Conservation (phyloP, 2,113 vertebrate genomes). For the Cavia porcellus region DNA sequence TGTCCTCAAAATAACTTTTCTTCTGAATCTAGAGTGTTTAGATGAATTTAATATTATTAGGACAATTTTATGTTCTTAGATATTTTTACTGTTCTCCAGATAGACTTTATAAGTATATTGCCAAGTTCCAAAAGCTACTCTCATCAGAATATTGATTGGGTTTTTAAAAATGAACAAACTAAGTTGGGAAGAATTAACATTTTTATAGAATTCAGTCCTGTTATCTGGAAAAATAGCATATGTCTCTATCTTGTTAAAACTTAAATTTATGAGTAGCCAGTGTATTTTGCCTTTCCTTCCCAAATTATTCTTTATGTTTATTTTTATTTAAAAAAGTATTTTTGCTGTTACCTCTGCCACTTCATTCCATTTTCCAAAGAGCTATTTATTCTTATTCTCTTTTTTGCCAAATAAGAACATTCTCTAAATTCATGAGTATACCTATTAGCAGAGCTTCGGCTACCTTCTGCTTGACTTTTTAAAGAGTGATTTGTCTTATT, state of each 20-base stretch:
- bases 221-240: neutral
- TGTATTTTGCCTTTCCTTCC: neutral
- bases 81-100: conserved; percentile 50
- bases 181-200: conserved; percentile 36
- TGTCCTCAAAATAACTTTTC: conserved; percentile 74
- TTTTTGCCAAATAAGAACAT: neutral
- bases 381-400: neutral
- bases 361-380: conserved; percentile 11
- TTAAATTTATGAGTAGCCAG: neutral
- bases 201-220: neutral
- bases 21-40: conserved; percentile 63
- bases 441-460: neutral
- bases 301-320: conserved; percentile 1
- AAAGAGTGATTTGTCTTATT: neutral
- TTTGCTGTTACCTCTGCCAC: neutral
- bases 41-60: conserved; percentile 66
- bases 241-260: conserved; percentile 41
- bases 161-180: conserved; percentile 40
- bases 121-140: neutral
- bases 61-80: conserved; percentile 64
- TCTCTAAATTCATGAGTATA: conserved; percentile 1
- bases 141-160: conserved; percentile 60
- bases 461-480: neutral
- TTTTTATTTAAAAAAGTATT: neutral
- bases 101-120: conserved; percentile 53